These are phyloP conservation scores for Sakesphorus luctuosus DNA, from an alignment of 2,113 vertebrate species.

Conservation along the genomic window DNA sequence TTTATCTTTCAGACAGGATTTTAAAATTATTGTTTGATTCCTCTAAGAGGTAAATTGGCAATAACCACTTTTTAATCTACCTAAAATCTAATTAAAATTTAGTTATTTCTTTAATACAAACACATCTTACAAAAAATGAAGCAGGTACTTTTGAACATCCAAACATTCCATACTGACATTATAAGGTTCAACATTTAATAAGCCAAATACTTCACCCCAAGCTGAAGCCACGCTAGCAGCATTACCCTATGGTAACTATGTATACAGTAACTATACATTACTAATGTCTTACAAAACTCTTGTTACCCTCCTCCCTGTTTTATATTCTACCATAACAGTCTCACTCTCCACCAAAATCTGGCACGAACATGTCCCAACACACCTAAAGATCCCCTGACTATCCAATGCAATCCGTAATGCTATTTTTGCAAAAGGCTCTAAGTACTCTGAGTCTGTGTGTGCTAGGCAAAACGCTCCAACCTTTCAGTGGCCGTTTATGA, in stretches of 20 bases:
- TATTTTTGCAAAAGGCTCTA: background rate
- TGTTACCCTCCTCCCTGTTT: background rate
- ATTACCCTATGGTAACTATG: background rate
- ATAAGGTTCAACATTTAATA: background rate
- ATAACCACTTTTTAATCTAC: background rate
- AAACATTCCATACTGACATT: background rate
- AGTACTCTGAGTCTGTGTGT: background rate
- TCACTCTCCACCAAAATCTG: background rate
- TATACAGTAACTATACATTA: background rate
- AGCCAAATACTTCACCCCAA: background rate
- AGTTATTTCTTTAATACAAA: background rate
- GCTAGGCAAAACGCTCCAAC: background rate
- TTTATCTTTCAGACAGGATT: background rate
- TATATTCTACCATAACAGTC: background rate
- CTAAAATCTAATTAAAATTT: background rate
- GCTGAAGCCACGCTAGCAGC: background rate
- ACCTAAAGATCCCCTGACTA: background rate
- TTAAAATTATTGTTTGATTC: background rate
- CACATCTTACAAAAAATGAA: background rate
- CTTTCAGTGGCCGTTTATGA: background rate
- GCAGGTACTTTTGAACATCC: background rate
- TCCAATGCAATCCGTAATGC: rapidly evolving
- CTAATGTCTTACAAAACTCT: background rate
- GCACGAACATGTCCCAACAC: background rate
- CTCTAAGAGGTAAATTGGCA: background rate